phyloP scores from a whole-genome alignment of 2,797 vertebrate genomes.

The Spea hammondii region DNA sequence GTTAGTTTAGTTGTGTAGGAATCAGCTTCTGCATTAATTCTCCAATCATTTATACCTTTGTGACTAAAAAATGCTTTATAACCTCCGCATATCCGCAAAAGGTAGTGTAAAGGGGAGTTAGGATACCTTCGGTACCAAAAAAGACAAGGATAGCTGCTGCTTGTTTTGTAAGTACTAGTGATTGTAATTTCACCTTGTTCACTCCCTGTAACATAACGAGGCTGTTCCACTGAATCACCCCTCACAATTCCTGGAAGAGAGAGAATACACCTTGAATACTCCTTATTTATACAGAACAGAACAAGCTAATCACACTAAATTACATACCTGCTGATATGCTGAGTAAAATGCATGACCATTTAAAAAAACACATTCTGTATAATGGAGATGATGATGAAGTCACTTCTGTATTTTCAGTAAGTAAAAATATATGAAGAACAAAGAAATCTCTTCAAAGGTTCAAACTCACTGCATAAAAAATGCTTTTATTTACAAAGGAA shows the following conservation, averaged over 20 bases:
- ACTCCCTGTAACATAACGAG: background rate
- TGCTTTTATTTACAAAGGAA: too few species aligned
- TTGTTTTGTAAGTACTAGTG: constrained; percentile 42
- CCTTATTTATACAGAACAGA: background rate
- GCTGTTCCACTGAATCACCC: constrained; percentile 2
- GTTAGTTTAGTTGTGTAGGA: background rate
- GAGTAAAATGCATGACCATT: background rate
- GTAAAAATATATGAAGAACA: too few species aligned
- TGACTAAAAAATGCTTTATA: background rate
- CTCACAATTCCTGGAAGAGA: background rate
- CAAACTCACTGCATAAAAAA: too few species aligned
- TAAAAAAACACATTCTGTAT: background rate
- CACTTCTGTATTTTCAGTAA: too few species aligned
- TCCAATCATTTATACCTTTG: background rate
- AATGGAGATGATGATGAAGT: background rate
- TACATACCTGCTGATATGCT: background rate
- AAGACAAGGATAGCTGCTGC: constrained; percentile 40
- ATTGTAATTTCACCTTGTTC: background rate
- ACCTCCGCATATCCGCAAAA: background rate
- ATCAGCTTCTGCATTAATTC: background rate
- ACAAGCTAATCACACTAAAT: background rate
- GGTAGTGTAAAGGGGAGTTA: background rate
- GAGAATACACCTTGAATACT: background rate
- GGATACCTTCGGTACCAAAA: constrained; percentile 49
- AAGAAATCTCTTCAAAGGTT: too few species aligned